These are phyloP conservation scores for Ficedula albicollis DNA, from an alignment of 2,797 vertebrate species.

Conservation along the genomic window DNA sequence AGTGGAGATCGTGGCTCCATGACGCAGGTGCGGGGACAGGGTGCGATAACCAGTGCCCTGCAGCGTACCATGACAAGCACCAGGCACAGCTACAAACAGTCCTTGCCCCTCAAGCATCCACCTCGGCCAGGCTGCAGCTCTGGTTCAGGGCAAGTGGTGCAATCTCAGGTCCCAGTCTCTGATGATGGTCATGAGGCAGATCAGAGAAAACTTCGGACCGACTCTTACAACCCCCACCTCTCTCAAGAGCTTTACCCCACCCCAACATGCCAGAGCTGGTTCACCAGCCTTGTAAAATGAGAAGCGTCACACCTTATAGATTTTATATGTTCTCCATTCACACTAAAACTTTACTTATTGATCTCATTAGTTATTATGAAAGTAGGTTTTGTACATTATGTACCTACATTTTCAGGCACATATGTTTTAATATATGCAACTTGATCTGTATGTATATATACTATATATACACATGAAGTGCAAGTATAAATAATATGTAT, in stretches of 20 bases:
- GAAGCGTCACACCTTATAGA: accelerated
- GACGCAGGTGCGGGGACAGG: too few species aligned
- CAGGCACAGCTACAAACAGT: too few species aligned
- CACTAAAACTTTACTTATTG: neutral
- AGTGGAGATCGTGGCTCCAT: too few species aligned
- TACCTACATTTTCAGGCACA: neutral
- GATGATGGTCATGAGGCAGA: too few species aligned
- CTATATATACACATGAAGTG: neutral
- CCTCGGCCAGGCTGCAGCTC: too few species aligned
- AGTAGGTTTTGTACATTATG: neutral
- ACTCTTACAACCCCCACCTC: too few species aligned
- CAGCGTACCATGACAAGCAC: too few species aligned
- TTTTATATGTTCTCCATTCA: neutral
- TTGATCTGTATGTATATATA: neutral
- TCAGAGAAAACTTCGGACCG: too few species aligned
- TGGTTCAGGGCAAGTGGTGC: too few species aligned
- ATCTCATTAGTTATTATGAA: neutral
- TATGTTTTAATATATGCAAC: neutral
- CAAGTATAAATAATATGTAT: neutral
- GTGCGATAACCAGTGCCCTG: too few species aligned
- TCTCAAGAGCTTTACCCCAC: neutral
- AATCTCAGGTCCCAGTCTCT: too few species aligned
- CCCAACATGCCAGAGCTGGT: neutral
- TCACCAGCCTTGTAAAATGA: neutral
- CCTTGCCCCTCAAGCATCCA: too few species aligned